Conservation (phyloP, 2,113 vertebrate species). For the Melanocharis versteri region DNA sequence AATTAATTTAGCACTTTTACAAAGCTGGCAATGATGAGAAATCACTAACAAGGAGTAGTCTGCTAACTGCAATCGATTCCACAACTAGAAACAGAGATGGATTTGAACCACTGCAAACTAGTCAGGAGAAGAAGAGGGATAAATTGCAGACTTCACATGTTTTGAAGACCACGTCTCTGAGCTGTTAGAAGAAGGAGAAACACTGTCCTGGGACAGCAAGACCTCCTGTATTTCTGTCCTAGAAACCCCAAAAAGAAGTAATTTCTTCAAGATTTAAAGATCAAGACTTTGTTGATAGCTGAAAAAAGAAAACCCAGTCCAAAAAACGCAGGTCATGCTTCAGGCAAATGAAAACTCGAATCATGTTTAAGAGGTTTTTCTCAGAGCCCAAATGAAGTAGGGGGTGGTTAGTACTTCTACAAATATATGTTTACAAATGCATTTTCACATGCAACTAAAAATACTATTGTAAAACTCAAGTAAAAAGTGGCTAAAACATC, state of each 20-base stretch:
- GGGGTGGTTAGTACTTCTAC: not conserved
- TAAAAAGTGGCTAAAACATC: not conserved
- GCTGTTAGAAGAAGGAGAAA: not conserved
- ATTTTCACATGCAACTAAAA: not conserved
- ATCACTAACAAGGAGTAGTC: not conserved
- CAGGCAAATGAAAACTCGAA: not conserved
- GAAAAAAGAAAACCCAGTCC: not conserved
- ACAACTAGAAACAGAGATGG: not conserved
- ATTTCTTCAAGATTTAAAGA: not conserved
- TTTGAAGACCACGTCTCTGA: not conserved
- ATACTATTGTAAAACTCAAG: not conserved
- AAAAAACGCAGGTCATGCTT: not conserved
- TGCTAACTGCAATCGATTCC: not conserved
- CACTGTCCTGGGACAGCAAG: not conserved
- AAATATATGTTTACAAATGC: not conserved
- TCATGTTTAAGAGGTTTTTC: not conserved
- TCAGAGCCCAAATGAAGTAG: not conserved
- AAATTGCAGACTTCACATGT: not conserved
- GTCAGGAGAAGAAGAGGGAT: not conserved
- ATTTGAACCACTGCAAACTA: not conserved
- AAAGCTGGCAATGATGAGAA: not conserved
- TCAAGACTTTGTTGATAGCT: not conserved
- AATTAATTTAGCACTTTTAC: not conserved
- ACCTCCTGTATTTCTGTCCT: not conserved
- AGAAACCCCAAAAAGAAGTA: not conserved